Conservation (phyloP, 2,113 vertebrate genomes). For the Peucedramus taeniatus region DNA sequence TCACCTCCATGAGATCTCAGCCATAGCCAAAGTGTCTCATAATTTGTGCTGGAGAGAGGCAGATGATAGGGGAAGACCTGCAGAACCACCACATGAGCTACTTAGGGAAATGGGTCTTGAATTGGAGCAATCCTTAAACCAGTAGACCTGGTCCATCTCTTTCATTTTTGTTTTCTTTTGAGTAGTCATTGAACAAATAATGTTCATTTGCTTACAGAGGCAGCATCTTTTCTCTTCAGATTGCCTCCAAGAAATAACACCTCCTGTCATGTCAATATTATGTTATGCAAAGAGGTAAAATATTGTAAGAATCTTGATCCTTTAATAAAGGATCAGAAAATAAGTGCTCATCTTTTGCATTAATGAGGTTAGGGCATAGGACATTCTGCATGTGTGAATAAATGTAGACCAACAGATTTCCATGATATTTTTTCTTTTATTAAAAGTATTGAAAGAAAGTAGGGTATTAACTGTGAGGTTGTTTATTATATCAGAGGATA, state of each 20-base stretch:
- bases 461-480: neutral
- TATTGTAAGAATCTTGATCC: neutral
- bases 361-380: neutral
- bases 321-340: neutral
- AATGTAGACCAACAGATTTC: neutral
- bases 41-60: neutral
- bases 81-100: neutral
- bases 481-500: neutral
- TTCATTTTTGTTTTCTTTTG: neutral
- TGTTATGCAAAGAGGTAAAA: neutral
- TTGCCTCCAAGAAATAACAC: neutral
- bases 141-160: neutral
- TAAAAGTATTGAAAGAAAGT: neutral
- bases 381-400: neutral
- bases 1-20: neutral
- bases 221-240: neutral
- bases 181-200: neutral
- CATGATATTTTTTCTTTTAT: neutral
- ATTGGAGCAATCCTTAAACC: neutral
- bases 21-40: neutral
- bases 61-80: neutral
- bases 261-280: neutral
- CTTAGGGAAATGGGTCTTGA: neutral
- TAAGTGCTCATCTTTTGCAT: neutral
- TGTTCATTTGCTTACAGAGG: neutral